phyloP scores from a whole-genome alignment of 2,797 vertebrate genomes.

The Phoxinus dragarum region DNA sequence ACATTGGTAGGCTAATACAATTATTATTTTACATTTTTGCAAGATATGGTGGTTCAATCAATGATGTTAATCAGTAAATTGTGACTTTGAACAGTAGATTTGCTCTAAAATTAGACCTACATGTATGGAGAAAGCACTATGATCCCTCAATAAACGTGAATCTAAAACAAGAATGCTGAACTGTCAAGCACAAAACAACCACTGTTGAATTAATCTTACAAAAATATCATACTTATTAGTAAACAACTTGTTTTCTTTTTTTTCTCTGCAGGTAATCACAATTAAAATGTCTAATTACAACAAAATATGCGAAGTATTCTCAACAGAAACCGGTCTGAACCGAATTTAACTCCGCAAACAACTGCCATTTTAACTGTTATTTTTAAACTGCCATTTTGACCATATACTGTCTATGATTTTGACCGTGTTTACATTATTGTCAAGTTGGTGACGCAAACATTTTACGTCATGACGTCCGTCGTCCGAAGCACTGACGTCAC shows the following conservation, averaged over 20 bases:
- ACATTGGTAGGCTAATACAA: conserved; percentile 12
- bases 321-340: neutral
- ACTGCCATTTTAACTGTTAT: neutral
- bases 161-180: neutral
- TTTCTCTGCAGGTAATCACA: no score
- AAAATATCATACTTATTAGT: neutral
- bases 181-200: no score
- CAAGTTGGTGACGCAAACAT: conserved; percentile 4
- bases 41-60: neutral
- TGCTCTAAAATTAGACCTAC: neutral
- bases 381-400: neutral
- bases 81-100: neutral
- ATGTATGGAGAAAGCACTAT: neutral
- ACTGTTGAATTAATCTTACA: neutral
- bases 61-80: neutral
- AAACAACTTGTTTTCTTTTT: neutral
- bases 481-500: neutral
- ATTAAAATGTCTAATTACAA: neutral
- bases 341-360: neutral
- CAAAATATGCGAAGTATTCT: fast-evolving
- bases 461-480: neutral
- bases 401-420: neutral
- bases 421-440: conserved; percentile 25
- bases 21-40: no score
- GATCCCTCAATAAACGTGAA: neutral